Evolutionary conservation across 2,113 vertebrate genomes (phyloP).

Genomic region (Porphyrio hochstetteri): DNA sequence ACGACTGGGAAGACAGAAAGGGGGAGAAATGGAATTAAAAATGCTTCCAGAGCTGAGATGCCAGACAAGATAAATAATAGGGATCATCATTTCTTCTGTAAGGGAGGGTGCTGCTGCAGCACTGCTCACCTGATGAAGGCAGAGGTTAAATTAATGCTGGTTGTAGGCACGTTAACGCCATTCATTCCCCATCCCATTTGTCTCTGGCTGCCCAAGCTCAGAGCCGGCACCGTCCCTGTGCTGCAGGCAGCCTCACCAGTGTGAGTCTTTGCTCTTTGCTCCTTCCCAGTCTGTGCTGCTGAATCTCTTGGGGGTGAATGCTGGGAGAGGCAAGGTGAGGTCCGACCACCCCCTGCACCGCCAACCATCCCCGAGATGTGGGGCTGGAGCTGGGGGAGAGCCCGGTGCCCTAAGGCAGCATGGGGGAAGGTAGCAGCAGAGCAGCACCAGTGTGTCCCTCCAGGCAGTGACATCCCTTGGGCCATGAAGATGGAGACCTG

Average conservation of each 20-base stretch:
- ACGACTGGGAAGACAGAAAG: constrained; percentile 19
- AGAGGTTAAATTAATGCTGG: constrained; percentile 4
- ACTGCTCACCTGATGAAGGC: not conserved
- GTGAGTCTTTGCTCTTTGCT: not conserved
- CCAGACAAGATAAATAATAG: constrained; percentile 39
- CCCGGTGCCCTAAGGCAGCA: not conserved
- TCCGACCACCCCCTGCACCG: not conserved
- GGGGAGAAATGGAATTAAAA: constrained; percentile 41
- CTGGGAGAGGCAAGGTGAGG: rapidly evolving
- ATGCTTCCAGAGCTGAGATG: not conserved
- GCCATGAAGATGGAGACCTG: not conserved
- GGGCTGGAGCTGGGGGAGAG: not conserved
- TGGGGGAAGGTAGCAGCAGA: not conserved
- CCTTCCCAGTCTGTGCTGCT: not conserved
- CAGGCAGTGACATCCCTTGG: not conserved
- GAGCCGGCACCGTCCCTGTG: not conserved
- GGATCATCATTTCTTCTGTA: constrained; percentile 15
- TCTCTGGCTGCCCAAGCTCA: not conserved
- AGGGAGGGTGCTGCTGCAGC: not conserved
- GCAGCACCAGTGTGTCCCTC: rapidly evolving
- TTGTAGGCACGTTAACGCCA: not conserved
- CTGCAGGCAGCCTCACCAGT: not conserved
- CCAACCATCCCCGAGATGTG: not conserved
- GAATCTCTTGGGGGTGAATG: rapidly evolving
- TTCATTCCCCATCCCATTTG: not conserved